These are phyloP conservation scores for Coelinius sp. DNA, from an alignment of 2,888 invertebrate genomes.

Conservation along the genomic window DNA sequence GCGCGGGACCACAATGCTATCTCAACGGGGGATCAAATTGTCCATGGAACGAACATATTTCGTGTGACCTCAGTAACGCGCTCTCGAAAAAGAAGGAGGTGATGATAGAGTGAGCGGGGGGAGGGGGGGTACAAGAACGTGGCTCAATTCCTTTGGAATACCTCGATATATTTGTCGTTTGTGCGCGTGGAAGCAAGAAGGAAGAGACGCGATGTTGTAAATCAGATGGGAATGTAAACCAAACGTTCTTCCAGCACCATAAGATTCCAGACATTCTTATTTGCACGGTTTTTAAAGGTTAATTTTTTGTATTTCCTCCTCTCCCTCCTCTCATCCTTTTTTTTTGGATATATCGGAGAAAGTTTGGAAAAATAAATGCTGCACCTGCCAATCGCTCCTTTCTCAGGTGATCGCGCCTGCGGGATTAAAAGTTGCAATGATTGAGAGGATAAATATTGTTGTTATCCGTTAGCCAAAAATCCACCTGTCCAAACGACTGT, in stretches of 20 bases:
- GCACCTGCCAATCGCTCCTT: conserved; percentile 23
- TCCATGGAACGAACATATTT: conserved; percentile 67
- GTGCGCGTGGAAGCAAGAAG: conserved; percentile 30
- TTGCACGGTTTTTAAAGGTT: background rate
- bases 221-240: conserved; percentile 27
- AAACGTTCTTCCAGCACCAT: conserved; percentile 10
- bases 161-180: conserved; percentile 68
- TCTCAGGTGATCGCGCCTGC: conserved; percentile 4
- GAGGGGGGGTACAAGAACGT: conserved; percentile 47
- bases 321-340: background rate
- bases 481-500: background rate
- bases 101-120: background rate
- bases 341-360: background rate
- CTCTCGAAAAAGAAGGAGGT: background rate
- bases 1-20: conserved; percentile 64
- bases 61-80: conserved; percentile 59
- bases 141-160: conserved; percentile 66
- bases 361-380: conserved; percentile 7
- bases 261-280: conserved; percentile 12
- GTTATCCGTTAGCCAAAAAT: conserved; percentile 10
- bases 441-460: conserved; percentile 17
- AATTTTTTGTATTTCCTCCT: background rate
- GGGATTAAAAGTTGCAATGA: conserved; percentile 11
- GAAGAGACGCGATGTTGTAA: conserved; percentile 26
- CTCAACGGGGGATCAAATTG: conserved; percentile 66